These are phyloP conservation scores for Melanotaenia pygmaea DNA, from an alignment of 2,797 vertebrate species.

Conservation along the genomic window DNA sequence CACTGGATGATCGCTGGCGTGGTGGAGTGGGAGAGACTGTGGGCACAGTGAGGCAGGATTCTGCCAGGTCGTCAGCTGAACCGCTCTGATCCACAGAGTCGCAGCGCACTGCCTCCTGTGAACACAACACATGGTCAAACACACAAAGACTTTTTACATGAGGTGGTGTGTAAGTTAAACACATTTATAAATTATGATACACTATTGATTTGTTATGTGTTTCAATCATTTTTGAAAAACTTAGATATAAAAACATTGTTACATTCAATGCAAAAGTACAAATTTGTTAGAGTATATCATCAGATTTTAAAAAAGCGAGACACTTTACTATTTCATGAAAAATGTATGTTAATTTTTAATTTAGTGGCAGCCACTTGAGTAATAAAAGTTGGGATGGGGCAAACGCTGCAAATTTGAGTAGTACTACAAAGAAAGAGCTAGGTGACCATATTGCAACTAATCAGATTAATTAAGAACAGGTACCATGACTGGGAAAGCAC, in stretches of 20 bases:
- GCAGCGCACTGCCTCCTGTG: conserved; percentile 71
- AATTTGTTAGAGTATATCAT: not conserved
- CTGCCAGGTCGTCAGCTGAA: conserved; percentile 65
- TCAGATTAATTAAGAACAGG: no score
- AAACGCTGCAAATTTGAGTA: not conserved
- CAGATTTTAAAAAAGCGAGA: not conserved
- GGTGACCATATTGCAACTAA: no score
- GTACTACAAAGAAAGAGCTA: no score
- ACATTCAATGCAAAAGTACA: not conserved
- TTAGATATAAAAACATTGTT: not conserved
- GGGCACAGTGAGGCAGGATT: conserved; percentile 64
- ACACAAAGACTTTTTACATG: not conserved
- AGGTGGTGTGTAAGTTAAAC: not conserved
- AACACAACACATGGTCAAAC: conserved; percentile 22
- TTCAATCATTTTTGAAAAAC: not conserved
- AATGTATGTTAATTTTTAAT: no score
- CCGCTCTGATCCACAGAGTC: conserved; percentile 77
- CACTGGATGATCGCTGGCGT: conserved; percentile 72
- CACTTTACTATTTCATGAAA: no score
- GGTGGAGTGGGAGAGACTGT: conserved; percentile 61
- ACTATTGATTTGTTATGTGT: not conserved
- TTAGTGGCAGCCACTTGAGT: no score
- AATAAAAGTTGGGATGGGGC: no score
- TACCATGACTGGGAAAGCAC: no score
- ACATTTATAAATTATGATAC: not conserved